These are phyloP conservation scores for Cephus nigrinus DNA, from an alignment of 2,888 invertebrate genomes.

Conservation along the genomic window DNA sequence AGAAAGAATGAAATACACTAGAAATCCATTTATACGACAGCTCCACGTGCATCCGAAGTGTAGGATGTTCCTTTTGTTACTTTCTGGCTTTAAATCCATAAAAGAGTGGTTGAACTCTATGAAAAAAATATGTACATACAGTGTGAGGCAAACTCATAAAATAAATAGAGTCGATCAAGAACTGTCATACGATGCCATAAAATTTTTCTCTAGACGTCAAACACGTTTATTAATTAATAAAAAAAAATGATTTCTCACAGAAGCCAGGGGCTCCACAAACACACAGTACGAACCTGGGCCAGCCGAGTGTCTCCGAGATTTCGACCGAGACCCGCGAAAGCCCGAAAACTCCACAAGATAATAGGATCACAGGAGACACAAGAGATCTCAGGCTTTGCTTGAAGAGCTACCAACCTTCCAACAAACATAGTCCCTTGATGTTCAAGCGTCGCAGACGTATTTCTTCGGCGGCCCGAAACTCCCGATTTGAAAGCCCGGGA, in stretches of 20 bases:
- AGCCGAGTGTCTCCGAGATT: constrained; percentile 6
- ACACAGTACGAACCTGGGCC: neutral
- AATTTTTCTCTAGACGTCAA: neutral
- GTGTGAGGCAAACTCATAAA: neutral
- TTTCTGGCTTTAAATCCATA: neutral
- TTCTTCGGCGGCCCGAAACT: constrained; percentile 17
- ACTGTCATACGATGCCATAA: neutral
- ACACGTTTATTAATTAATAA: neutral
- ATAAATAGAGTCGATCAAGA: neutral
- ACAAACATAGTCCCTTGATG: constrained; percentile 11
- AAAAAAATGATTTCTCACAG: neutral
- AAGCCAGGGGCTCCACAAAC: neutral
- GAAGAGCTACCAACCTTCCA: neutral
- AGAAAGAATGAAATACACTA: neutral
- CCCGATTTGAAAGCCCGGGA: neutral
- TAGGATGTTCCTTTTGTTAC: neutral
- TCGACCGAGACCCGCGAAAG: constrained; percentile 6
- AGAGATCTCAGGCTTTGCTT: neutral
- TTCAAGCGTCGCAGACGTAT: constrained; percentile 13
- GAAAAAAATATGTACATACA: neutral
- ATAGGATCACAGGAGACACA: neutral
- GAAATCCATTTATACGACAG: neutral
- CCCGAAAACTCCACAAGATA: constrained; percentile 1
- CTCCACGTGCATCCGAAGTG: neutral
- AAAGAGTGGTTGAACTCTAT: neutral